Base-by-base conservation (phyloP, 2,888 invertebrate species). In the Dryadula phaetusa region DNA sequence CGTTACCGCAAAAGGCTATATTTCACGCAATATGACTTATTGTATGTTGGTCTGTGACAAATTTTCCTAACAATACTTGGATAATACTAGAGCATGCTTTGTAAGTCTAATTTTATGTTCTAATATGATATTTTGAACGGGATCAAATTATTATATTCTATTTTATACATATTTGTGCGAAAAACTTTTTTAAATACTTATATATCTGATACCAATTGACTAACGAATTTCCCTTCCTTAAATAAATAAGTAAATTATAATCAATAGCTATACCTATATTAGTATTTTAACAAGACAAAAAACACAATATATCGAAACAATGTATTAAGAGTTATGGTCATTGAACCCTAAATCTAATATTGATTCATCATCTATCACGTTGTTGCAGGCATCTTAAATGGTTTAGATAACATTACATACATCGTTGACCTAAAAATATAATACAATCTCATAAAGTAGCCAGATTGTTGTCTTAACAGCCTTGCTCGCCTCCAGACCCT, bases 1-100 rank as follows among this genome's bases (percentile, higher is more conserved):
- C 77, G 74, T 76, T 76, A 76, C 76, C 80, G 73, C 83, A 84
- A 80, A 72, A 71, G 76, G 74, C 76, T 75, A 82, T 86, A 87
- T 83, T 82, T 85, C 81, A 83, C 77, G 73, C 74, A 80, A 77
- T 75, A 72, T 83, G 75, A 75, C 78, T 83, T 75, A 88, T 90
- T 89, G 88, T 89, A 78, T 77, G 76, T 74, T 76, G 70, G 75
- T 74, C 77, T 79, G 73, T 86, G 84, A 85, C 85, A 85, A 86
- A 87, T 84, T 83, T 78, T 76, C 66, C 75, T 75, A 69, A 73
- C 77, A 77, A 77, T 71, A 72, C 74, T 76, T 77, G 76, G 70
- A 73, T 74, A 73, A 72, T 52, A 52, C 52, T 52, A 32, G 7
- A n/a, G 16, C 4, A 28, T 25, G 28, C n/a, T 25, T 52, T 28